Evolutionary conservation across 2,888 invertebrate genomes (phyloP), one percentile per base, ranked within the genome.

Genomic region (Dasysyrphus albostriatus): DNA sequence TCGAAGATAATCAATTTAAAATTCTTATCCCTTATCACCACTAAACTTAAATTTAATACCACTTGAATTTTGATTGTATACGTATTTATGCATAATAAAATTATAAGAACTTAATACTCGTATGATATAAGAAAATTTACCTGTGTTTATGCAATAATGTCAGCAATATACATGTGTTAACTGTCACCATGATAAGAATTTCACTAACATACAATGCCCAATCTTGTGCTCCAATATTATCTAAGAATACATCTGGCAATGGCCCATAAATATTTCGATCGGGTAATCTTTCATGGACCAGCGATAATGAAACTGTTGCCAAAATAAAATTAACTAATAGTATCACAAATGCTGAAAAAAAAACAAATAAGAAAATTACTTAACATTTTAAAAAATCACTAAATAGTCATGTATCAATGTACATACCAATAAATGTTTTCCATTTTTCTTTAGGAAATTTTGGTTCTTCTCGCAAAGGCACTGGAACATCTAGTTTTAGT

Each of bases 251-350:
- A 93, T 98, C 98, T 77, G 96, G 96, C 89, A 98, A 95, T 74
- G 98, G 98, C 80, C 94, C 94, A 90, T 96, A 95, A 8, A 93
- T 94, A 85, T 94, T 94, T 88, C 96, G 94, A 93, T 97, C 96
- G 61, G 98, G 98, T 89, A 98, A 95, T 89, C 96, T 94, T 92
- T 98, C 98, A 93, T 98, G 98, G 83, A 97, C 96, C 91, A 97
- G 93, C 89, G 97, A 96, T 90, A 98, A 94, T 76, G 97, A 96
- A 91, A 95, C 93, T 82, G 95, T 94, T 85, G 95, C 95, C 89
- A 95, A 90, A 89, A 95, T 92, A 91, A 95, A 95, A 92, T 94
- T 95, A 89, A 94, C 93, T 89, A 93, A 93, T 92, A 95, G 93
- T 89, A 95, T 93, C 83, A 95, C 91, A 90, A 95, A 94, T 89